Base-by-base conservation (phyloP, 2,797 vertebrate genomes). In the Coilia nasus region DNA sequence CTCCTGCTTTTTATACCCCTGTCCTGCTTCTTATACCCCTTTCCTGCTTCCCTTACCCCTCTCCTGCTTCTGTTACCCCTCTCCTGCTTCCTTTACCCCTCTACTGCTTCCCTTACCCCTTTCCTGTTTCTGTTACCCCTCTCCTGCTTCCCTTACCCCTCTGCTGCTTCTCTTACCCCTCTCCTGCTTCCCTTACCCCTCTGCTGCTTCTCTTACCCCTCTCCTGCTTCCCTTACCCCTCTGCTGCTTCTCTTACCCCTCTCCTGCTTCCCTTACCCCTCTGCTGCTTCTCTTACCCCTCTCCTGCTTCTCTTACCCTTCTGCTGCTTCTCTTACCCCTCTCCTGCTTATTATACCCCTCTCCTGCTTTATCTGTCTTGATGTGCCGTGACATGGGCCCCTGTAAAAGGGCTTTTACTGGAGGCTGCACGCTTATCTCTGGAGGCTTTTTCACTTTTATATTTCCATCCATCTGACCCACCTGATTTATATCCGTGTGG, bases 401-500 rank as follows among this genome's bases (percentile, higher is more conserved):
- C 71, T 44, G 71, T 78, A 78, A 78, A 78, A 35, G 15, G 3
- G 67, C 0, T 31, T 71, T 15, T 15, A 35, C 28, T 15, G 28
- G 67, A 78, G 25, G 5, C 64, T 71, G 25, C 11, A 31, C 71
- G 19, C 35, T 44, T 0, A 31, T 44, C 71, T 44, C 71, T 21
- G 71, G 31, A 56, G 83, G 47, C 25, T 82, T n/a, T 86, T 90
- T 90, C 90, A 87, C 89, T 83, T 91, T 88, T 86, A 88, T 90
- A 78, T 87, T 85, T 88, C 23, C 91, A 90, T 91, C 84, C 89
- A 92, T 94, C 81, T 50, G 50, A 44, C 62, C 84, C 41, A 46
- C 31, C 57, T 91, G 90, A 93, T 87, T 91, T 90, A 91, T 90
- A 78, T 60, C 82, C 25, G 83, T 87, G 86, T 60, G 35, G n/a